Evolutionary conservation across 2,113 vertebrate genomes (phyloP), one percentile per base, ranked within the genome.

Genomic region (Oxyruncus cristatus): DNA sequence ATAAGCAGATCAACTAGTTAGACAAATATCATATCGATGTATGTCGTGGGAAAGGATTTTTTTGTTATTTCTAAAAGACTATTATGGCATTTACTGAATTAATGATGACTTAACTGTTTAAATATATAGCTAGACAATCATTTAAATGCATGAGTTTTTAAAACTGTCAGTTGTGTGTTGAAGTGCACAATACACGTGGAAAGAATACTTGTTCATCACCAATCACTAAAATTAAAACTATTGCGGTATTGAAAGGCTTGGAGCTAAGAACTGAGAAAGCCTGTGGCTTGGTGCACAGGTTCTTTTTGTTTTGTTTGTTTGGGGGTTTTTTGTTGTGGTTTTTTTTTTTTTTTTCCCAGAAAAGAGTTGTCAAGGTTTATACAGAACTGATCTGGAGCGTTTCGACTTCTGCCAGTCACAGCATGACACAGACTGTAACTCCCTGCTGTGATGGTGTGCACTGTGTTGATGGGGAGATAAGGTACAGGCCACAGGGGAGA

Each of bases 61-160:
- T 87, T 70, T 90, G 76, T 79, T 53, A 47, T 78, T 95, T 95
- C 75, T 76, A 71, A 85, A 92, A 91, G 58, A 32, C 67, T 81
- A 30, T 95, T 93, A 77, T 93, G 71, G 88, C 83, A 94, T 71
- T 92, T 92, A 90, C 76, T 5, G 32, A 94, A 92, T 89, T 96
- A 93, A 81, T 35, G 63, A 90, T 66, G 70, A 90, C 70, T 97
- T 96, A 87, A 94, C 93, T 96, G 89, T 96, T 96, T 95, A 88
- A 95, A 76, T 85, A 87, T 65, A 82, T 70, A 91, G 56, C 62
- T 94, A 97, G 78, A 78, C 46, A 84, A 91, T 83, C 11, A 79
- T 59, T 96, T 95, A 78, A 86, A 82, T 92, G 86, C 3, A 4
- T 67, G 93, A 73, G 62, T 94, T 97, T 95, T 94, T 71, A 76